phyloP scores from a whole-genome alignment of 2,888 invertebrate species.

The Stenotaenia linearis region DNA sequence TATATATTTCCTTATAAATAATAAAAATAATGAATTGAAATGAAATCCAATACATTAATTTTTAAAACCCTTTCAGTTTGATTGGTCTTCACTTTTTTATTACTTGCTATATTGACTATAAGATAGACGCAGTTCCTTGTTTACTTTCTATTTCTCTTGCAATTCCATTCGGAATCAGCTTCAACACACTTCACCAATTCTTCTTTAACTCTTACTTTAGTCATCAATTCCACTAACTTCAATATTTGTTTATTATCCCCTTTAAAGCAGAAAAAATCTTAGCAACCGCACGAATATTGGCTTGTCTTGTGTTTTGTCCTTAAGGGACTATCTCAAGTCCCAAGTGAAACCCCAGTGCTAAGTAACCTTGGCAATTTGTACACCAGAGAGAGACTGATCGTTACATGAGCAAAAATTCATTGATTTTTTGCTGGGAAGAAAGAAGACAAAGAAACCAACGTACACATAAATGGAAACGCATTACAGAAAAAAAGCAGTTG shows the following conservation, averaged over 20 bases:
- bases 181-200: neutral
- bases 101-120: no score
- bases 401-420: neutral
- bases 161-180: neutral
- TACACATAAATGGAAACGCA: neutral
- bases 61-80: neutral
- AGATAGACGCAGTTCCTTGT: no score
- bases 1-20: neutral
- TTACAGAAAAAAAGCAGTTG: neutral
- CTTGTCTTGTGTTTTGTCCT: neutral
- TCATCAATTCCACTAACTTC: neutral
- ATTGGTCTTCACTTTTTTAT: neutral
- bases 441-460: neutral
- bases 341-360: neutral
- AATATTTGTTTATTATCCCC: neutral
- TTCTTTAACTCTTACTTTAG: neutral
- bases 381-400: neutral
- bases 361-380: slow-evolving; percentile 12
- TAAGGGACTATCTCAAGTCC: neutral
- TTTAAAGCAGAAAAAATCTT: neutral
- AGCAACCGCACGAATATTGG: neutral
- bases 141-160: neutral
- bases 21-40: neutral
- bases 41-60: neutral
- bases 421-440: neutral